phyloP scores from a whole-genome alignment of 1,140 invertebrate genomes.

The Macrostomum lignano region DNA sequence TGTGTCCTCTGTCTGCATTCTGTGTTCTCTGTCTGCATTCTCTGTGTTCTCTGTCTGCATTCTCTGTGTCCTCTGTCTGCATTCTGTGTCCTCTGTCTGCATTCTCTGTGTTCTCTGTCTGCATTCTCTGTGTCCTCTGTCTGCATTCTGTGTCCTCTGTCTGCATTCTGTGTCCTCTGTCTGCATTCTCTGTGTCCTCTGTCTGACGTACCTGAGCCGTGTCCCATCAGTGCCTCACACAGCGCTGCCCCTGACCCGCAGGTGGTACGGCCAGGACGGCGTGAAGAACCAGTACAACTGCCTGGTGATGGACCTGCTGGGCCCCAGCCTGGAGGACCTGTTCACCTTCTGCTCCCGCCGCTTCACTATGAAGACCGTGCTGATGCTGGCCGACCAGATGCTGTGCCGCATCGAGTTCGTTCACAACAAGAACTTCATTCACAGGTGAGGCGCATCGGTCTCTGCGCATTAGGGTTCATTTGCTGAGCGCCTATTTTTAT shows the following conservation, averaged over 20 bases:
- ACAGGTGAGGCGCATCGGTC: too few relatives aligned
- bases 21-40: too few relatives aligned
- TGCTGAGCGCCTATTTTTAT: not conserved
- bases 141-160: too few relatives aligned
- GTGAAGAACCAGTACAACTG: constrained; percentile 1
- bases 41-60: too few relatives aligned
- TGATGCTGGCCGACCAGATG: constrained; percentile 28
- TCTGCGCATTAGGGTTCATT: not conserved
- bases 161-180: too few relatives aligned
- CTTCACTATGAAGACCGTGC: constrained; percentile 27
- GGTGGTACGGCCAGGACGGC: not conserved
- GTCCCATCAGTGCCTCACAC: constrained; percentile 1
- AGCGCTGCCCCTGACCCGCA: constrained; percentile 6
- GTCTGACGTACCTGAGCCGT: too few relatives aligned
- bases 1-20: too few relatives aligned
- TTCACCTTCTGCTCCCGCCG: constrained; percentile 26
- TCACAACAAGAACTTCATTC: constrained; percentile 39
- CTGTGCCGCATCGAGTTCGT: constrained; percentile 35
- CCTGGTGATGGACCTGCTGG: constrained; percentile 10
- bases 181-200: too few relatives aligned
- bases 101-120: too few relatives aligned
- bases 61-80: too few relatives aligned
- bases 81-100: too few relatives aligned
- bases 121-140: too few relatives aligned
- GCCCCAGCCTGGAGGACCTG: constrained; percentile 26